A percentile compares a stretch with the other conserved stretches of the same genome.
Conservation (phyloP, 2,888 invertebrate species). For the Mechanitis messenoides region DNA sequence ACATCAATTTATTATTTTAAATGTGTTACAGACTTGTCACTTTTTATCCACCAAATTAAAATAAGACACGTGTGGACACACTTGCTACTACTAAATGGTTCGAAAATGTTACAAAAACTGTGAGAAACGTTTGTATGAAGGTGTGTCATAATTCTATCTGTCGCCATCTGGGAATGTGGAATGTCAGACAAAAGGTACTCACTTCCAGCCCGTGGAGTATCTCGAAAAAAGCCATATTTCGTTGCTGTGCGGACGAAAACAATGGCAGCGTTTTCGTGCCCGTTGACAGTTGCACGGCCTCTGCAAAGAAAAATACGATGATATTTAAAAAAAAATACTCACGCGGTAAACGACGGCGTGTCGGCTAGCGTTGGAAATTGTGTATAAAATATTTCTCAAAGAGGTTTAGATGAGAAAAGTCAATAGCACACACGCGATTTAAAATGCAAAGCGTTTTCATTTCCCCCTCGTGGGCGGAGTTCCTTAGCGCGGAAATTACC, state of each 20-base stretch:
- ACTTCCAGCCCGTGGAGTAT: slow-evolving; percentile 97
- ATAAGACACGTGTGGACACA: slow-evolving; percentile 57
- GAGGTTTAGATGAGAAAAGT: slow-evolving; percentile 38
- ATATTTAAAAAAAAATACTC: slow-evolving; percentile 30
- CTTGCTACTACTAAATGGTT: slow-evolving; percentile 37
- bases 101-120: slow-evolving; percentile 40
- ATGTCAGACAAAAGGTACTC: slow-evolving; percentile 49
- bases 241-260: slow-evolving; percentile 93
- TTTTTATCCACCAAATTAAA: slow-evolving; percentile 40
- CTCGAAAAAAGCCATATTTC: slow-evolving; percentile 98
- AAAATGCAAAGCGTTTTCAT: slow-evolving; percentile 61
- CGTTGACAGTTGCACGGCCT: slow-evolving; percentile 95
- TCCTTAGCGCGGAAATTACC: slow-evolving; percentile 61
- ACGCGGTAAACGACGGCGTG: background rate
- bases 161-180: slow-evolving; percentile 24
- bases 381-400: slow-evolving; percentile 20
- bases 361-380: background rate
- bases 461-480: slow-evolving; percentile 45
- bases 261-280: slow-evolving; percentile 91
- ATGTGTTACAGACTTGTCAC: slow-evolving; percentile 41
- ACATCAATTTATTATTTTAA: slow-evolving; percentile 51
- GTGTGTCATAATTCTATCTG: slow-evolving; percentile 31
- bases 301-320: slow-evolving; percentile 71
- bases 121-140: slow-evolving; percentile 40
- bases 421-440: slow-evolving; percentile 51